A percentile compares a stretch with the other conserved stretches of the same genome.
phyloP scores from a whole-genome alignment of 1,140 invertebrate genomes.

The Leguminivora glycinivorella region DNA sequence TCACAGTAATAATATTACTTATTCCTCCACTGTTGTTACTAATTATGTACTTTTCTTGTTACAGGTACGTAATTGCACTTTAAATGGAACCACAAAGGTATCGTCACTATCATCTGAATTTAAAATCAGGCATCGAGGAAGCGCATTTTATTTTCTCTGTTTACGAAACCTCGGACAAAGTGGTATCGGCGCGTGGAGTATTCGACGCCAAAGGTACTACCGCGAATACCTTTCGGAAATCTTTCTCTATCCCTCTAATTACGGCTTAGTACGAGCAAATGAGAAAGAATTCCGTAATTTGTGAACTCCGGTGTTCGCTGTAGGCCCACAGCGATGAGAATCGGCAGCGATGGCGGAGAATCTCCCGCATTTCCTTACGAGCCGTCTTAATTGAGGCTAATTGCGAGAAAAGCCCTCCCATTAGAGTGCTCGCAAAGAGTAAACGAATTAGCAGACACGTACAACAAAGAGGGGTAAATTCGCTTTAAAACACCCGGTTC shows the following conservation, averaged over 20 bases:
- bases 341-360: constrained; percentile 21
- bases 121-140: not conserved
- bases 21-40: not conserved
- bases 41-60: not conserved
- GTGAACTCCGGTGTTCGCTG: no score
- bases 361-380: constrained; percentile 40
- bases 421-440: constrained; percentile 64
- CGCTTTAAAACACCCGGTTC: constrained; percentile 66
- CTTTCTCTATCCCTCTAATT: no score
- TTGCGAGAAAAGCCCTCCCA: constrained; percentile 69
- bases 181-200: constrained; percentile 4
- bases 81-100: not conserved
- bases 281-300: no score
- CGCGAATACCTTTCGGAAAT: no score
- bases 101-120: not conserved
- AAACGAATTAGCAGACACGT: constrained; percentile 73
- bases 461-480: constrained; percentile 67
- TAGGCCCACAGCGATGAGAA: constrained; percentile 19
- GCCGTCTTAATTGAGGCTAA: constrained; percentile 73
- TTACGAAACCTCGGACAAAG: not conserved
- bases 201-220: no score
- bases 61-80: constrained; percentile 14
- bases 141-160: not conserved
- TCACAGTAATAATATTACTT: not conserved
- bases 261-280: no score